A percentile compares a stretch with the other conserved stretches of the same genome.
Conservation (phyloP, 2,888 invertebrate species). For the Plagodis pulveraria region DNA sequence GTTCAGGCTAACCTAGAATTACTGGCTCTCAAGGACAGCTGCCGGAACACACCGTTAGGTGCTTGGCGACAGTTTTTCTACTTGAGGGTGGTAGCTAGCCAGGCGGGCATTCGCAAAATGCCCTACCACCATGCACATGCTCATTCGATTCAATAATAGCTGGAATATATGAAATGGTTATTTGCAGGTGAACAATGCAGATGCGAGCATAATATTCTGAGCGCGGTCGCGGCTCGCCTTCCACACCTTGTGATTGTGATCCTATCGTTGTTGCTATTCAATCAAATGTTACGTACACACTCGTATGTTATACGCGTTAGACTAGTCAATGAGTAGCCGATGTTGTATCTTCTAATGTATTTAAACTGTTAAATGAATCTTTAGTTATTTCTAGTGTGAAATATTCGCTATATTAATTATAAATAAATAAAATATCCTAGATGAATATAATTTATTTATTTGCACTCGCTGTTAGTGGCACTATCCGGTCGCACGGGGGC, state of each 20-base stretch:
- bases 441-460: slow-evolving; percentile 76
- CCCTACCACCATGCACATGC: too few relatives aligned
- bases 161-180: too few relatives aligned
- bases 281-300: slow-evolving; percentile 71
- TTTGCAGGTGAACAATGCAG: slow-evolving; percentile 43
- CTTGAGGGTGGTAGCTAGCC: too few relatives aligned
- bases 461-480: slow-evolving; percentile 59
- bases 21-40: too few relatives aligned
- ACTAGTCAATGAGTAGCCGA: slow-evolving; percentile 83
- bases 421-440: slow-evolving; percentile 59
- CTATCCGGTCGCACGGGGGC: slow-evolving; percentile 29
- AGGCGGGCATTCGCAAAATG: too few relatives aligned
- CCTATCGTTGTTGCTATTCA: slow-evolving; percentile 72
- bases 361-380: slow-evolving; percentile 77
- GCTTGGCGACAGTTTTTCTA: too few relatives aligned
- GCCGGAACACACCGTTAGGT: too few relatives aligned
- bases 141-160: too few relatives aligned
- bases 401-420: slow-evolving; percentile 70
- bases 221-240: slow-evolving; percentile 47
- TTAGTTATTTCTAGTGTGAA: slow-evolving; percentile 79
- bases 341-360: slow-evolving; percentile 79
- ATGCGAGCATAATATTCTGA: slow-evolving; percentile 30
- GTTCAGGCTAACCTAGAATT: too few relatives aligned
- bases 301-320: slow-evolving; percentile 72
- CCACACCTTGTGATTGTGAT: slow-evolving; percentile 64